Base-by-base conservation (phyloP, 2,113 vertebrate genomes). In the Taurulus bubalis region DNA sequence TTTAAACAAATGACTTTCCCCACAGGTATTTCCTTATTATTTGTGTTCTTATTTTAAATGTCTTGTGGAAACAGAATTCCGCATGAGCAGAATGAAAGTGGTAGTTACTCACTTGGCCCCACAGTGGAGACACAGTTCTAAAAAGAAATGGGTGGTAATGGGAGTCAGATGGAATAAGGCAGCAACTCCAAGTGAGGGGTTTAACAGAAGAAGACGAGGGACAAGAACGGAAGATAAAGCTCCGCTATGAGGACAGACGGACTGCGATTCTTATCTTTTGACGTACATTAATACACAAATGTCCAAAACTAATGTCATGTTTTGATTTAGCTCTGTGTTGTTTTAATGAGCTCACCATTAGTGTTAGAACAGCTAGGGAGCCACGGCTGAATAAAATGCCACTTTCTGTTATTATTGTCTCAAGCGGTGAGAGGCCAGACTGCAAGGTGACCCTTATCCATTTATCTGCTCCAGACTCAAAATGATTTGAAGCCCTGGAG, bases 391-490 rank as follows among this genome's bases (percentile, higher is more conserved):
- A 36, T 34, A 36, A 24, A 51, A 26, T 36, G 22, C 49, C 42
- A 36, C 42, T 20, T 74, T 72, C 11, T 34, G 8, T 63, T 63
- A 49, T 47, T 36, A 36, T 26, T 34, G 20, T 63, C 28, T 49
- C 11, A 62, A 62, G 63, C 18, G 30, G 30, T 24, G 22, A 74
- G 42, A 49, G 58, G 71, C 40, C 20, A 51, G 28, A 51, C 49
- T 34, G 15, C 42, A 74, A 74, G 42, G 71, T 63, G 72, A 75
- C 42, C 28, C 12, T 49, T 49, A 63, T 26, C 59, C 45, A 53
- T 63, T 63, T 38, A 75, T 26, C 58, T 8, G 4, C 20, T 18
- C 36, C 28, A 34, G 42, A 74, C 28, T 49, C 14, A 34, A 74
- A 72, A 42, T 36, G 58, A 73, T 62, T 47, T 34, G 28, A 30